Evolutionary conservation across 1,140 invertebrate genomes (phyloP).

Genomic region (Odontomachus brunneus): DNA sequence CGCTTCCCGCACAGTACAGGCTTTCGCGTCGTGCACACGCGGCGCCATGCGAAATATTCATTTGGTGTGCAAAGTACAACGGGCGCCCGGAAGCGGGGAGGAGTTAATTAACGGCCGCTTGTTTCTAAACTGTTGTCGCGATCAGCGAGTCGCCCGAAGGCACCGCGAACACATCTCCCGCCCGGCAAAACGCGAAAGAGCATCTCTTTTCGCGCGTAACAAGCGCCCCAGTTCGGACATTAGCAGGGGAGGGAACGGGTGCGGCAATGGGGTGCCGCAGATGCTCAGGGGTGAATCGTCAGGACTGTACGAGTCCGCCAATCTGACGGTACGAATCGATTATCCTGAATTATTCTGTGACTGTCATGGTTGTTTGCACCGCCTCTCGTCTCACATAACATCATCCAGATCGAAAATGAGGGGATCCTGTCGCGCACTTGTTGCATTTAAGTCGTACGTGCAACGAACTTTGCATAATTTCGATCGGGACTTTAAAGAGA

Average conservation of each 20-base stretch:
- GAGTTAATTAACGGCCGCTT: slow-evolving; percentile 30
- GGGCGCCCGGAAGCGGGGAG: neutral
- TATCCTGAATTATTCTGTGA: slow-evolving; percentile 24
- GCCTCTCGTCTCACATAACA: slow-evolving; percentile 2
- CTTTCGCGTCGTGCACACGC: too few species aligned
- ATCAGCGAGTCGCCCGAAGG: slow-evolving; percentile 8
- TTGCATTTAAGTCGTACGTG: neutral
- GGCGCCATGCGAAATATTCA: neutral
- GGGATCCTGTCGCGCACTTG: neutral
- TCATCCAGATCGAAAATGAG: neutral
- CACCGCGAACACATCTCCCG: slow-evolving; percentile 3
- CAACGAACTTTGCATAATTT: neutral
- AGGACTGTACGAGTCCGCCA: neutral
- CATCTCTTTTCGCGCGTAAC: slow-evolving; percentile 40
- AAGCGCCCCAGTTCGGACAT: slow-evolving; percentile 26
- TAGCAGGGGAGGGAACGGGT: neutral
- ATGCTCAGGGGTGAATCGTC: slow-evolving; percentile 13
- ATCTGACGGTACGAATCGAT: slow-evolving; percentile 33
- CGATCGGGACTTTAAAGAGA: neutral
- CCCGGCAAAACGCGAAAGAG: slow-evolving; percentile 24
- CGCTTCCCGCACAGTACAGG: neutral
- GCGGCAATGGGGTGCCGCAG: neutral
- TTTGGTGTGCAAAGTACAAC: slow-evolving; percentile 5
- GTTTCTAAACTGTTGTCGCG: slow-evolving; percentile 31
- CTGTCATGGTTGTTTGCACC: slow-evolving; percentile 6